Evolutionary conservation across 1,140 invertebrate genomes (phyloP).

Genomic region (Potamilus streckersoni): DNA sequence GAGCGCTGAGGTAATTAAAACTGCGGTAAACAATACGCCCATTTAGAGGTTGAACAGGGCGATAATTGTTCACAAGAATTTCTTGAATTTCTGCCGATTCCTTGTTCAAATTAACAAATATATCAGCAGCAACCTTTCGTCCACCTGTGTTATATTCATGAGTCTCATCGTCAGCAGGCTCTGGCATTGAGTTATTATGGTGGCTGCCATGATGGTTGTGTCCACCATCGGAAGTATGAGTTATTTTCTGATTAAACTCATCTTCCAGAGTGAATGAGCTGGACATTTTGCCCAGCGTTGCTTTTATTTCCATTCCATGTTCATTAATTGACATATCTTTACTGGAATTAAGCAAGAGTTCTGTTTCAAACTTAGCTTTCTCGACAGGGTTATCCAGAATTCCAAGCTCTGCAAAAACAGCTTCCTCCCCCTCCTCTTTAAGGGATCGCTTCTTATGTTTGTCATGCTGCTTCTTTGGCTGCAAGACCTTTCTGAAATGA

Average conservation of each 20-base stretch:
- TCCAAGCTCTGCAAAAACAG: conserved; percentile 18
- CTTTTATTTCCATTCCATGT: too few species aligned
- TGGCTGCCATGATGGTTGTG: background rate
- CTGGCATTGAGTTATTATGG: background rate
- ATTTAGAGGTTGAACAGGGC: conserved; percentile 58
- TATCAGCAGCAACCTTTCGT: background rate
- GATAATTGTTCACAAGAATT: conserved; percentile 54
- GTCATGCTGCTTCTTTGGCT: conserved; percentile 16
- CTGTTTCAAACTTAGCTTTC: conserved; percentile 1
- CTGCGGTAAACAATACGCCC: conserved; percentile 49
- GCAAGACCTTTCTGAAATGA: conserved; percentile 21
- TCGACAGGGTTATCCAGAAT: conserved; percentile 13
- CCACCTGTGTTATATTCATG: background rate
- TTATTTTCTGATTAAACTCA: conserved; percentile 4
- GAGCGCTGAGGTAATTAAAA: conserved; percentile 35
- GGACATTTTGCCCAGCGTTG: too few species aligned
- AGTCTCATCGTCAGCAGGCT: conserved; percentile 4
- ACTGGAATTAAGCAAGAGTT: too few species aligned
- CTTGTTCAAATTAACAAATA: conserved; percentile 14
- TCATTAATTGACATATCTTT: too few species aligned
- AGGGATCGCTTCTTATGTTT: conserved; percentile 16
- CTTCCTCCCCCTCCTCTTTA: background rate
- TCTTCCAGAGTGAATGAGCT: too few species aligned
- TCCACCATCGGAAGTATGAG: background rate
- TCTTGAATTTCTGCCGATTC: conserved; percentile 34